These are phyloP conservation scores for Manis pentadactyla DNA, from an alignment of 2,797 vertebrate genomes.

Conservation along the genomic window DNA sequence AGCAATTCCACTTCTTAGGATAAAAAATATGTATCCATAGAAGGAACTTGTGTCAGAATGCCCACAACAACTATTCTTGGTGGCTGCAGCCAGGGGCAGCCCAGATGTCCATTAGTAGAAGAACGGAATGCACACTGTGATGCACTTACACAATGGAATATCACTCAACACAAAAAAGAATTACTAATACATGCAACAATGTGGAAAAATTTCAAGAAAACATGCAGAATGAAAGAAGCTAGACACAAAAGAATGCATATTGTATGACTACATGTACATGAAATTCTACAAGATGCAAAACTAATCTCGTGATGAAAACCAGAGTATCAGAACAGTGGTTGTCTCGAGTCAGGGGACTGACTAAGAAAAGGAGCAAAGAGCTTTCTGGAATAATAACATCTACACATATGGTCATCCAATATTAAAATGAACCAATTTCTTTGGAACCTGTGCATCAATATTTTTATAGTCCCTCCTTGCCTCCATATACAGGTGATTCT, in stretches of 20 bases:
- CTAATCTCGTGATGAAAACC: not conserved
- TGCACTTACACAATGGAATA: not conserved
- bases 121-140: not conserved
- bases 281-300: not conserved
- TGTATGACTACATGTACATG: not conserved
- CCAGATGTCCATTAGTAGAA: not conserved
- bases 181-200: not conserved
- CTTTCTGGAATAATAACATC: not conserved
- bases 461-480: not conserved
- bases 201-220: conserved; percentile 10
- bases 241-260: not conserved
- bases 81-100: not conserved
- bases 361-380: not conserved
- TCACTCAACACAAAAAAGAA: not conserved
- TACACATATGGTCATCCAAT: not conserved
- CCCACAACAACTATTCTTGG: not conserved
- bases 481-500: not conserved
- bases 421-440: not conserved
- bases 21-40: not conserved
- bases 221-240: not conserved
- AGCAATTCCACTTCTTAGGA: not conserved
- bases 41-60: not conserved
- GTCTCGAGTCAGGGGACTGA: not conserved
- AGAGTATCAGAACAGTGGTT: not conserved
- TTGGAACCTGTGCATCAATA: not conserved